Percentiles rank a stretch among this genome's conserved stretches.
phyloP scores from a whole-genome alignment of 2,797 vertebrate species.

The Neosilurus mollespiculum region DNA sequence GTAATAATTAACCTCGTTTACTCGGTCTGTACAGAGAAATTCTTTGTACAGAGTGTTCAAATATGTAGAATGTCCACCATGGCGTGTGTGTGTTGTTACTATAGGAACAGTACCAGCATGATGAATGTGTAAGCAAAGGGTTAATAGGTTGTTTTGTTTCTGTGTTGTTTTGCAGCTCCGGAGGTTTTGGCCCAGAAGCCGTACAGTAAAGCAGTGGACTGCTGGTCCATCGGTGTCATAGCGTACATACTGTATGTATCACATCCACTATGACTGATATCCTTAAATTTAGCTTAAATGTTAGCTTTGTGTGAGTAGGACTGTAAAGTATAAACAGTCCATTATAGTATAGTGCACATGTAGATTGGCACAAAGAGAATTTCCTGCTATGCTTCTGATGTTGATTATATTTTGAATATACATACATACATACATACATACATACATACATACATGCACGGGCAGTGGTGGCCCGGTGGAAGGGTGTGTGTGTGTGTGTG shows the following conservation, averaged over 20 bases:
- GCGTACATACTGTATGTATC: constrained; percentile 88
- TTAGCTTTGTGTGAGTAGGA: background rate
- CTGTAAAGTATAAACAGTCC: background rate
- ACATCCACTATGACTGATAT: background rate
- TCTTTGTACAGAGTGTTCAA: background rate
- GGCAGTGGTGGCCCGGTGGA: no score
- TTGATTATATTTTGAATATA: background rate
- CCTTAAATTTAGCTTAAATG: background rate
- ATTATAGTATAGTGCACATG: background rate
- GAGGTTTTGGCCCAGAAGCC: constrained; percentile 97
- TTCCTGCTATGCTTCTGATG: background rate
- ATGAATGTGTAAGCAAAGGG: background rate
- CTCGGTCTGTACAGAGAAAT: no score
- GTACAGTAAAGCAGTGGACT: constrained; percentile 97
- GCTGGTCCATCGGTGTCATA: constrained; percentile 98
- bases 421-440: no score
- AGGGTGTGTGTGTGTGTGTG: no score
- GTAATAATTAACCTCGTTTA: no score
- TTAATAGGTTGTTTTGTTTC: background rate
- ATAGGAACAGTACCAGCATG: background rate
- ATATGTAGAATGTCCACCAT: background rate
- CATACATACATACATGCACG: no score
- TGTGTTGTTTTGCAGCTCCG: constrained; percentile 76
- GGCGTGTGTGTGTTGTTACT: background rate
- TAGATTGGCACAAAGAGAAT: background rate